Evolutionary conservation across 2,888 invertebrate genomes (phyloP), one percentile per base, ranked within the genome.

Genomic region (Rhimphoctona megacephalus): DNA sequence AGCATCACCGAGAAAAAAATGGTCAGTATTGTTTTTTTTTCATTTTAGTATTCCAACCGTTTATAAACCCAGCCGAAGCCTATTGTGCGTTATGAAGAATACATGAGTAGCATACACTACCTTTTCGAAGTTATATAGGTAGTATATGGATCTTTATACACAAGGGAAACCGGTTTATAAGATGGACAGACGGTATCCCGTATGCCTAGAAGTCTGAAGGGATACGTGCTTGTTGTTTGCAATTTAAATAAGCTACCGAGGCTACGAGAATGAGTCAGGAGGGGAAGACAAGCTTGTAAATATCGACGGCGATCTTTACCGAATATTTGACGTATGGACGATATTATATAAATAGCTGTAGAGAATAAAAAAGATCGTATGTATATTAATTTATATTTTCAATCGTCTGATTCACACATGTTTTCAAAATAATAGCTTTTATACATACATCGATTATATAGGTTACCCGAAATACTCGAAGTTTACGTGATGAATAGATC

Each of bases 231-330:
- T 30, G 61, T 81, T 72, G 77, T 86, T 86, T 81, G 73, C 86
- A 86, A 81, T 83, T 83, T 81, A 83, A 81, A 86, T 86, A 46
- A 81, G 43, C 80, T n/a, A 69, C 81, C 83, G 72, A 81, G 86
- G 83, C 69, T 83, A 61, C 77, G 73, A 73, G 76, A 83, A 43
- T 86, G 83, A 86, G 72, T 83, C 77, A 81, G 77, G 77, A 78
- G 78, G 73, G 67, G 69, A 83, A 70, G 73, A 67, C 67, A 43
- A 67, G n/a, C 25, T 30, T 61, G 61, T 57, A 64, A 9, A 76
- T 39, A 70, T 2, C 14, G 54, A 33, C 22, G 8, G 22, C 25
- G 43, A 43, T 76, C 22, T 36, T 46, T 8, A 39, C 57, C 64
- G n/a, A 57, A 36, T 36, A 73, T 39, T 72, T 39, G 25, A 6